These are phyloP conservation scores for Suillia variegata DNA, from an alignment of 2,888 invertebrate species.

Conservation along the genomic window DNA sequence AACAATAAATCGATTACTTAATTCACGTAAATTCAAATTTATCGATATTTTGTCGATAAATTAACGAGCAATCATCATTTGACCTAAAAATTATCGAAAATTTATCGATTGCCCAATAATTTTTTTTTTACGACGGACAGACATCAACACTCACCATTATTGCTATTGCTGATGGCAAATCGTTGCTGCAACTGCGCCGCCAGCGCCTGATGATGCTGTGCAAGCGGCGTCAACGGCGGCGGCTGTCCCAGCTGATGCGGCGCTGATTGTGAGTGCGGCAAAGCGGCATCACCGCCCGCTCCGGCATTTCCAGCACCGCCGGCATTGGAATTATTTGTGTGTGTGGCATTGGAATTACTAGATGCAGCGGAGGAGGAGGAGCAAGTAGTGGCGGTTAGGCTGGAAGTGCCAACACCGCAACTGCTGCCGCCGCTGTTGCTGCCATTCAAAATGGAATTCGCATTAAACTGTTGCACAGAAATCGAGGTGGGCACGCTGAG, in stretches of 20 bases:
- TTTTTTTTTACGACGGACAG: no score
- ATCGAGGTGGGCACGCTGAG: conserved; percentile 56
- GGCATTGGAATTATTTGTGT: conserved; percentile 43
- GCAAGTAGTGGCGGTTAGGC: conserved; percentile 27
- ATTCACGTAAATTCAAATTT: background rate
- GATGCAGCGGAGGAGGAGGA: background rate
- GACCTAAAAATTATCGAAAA: no score
- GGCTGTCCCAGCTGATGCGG: conserved; percentile 59
- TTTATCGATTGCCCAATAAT: no score
- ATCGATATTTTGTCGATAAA: no score
- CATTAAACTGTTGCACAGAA: conserved; percentile 60
- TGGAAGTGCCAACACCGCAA: background rate
- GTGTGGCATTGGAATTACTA: no score
- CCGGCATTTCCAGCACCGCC: conserved; percentile 29
- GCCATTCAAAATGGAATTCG: conserved; percentile 47
- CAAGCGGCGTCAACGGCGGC: conserved; percentile 60
- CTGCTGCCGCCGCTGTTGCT: conserved; percentile 27
- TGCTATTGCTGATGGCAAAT: conserved; percentile 63
- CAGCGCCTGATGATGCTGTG: conserved; percentile 68
- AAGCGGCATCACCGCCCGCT: conserved; percentile 44
- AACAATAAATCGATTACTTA: background rate
- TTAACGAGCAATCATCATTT: no score
- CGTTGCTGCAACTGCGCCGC: conserved; percentile 69
- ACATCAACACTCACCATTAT: conserved; percentile 56
- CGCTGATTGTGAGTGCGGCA: conserved; percentile 61